Evolutionary conservation across 2,888 invertebrate genomes (phyloP), one percentile per base, ranked within the genome.

Genomic region (Petrolisthes cinctipes): DNA sequence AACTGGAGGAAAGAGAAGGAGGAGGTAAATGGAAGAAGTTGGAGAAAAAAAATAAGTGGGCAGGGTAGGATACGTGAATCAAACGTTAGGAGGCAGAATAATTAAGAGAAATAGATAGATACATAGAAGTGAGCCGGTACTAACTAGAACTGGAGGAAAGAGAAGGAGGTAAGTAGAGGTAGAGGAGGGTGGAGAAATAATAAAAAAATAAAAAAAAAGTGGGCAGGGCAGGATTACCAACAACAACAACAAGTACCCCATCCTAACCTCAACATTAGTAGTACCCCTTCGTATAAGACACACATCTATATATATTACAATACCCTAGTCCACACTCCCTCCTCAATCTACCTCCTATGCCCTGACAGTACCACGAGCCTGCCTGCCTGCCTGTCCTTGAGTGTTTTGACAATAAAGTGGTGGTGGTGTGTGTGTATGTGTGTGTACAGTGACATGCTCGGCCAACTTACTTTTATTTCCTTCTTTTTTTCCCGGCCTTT

Each of bases 331-430:
- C 71, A 71, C 71, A 71, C 71, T n/a, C 71, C 14, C 71, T 7
- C 71, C 6, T 20, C 61, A 71, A 75, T 17, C 66, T 73, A 5
- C 61, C 2, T 20, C 82, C 82, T 71, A 71, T 71, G n/a, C 17
- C 6, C 17, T 57, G n/a, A 37, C 51, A 83, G 73, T 56, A 73
- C 51, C 51, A 80, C 56, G 14, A 80, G 61, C 68, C 66, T 20
- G 20, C 20, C 20, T 23, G 73, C n/a, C 56, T 17, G 20, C 14
- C 85, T 86, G 86, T 81, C 86, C 86, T 81, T 86, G 86, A 75
- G 81, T 86, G 86, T 78, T 81, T 86, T 86, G 86, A 86, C 83
- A 83, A 83, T 71, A 83, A 73, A 51, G 66, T 23, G 37, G n/a
- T 66, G 66, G 79, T 56, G 51, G 82, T 66, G 37, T 61, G 66